Evolutionary conservation across 2,797 vertebrate genomes (phyloP), one percentile per base, ranked within the genome.

Genomic region (Neopelma chrysocephalum): DNA sequence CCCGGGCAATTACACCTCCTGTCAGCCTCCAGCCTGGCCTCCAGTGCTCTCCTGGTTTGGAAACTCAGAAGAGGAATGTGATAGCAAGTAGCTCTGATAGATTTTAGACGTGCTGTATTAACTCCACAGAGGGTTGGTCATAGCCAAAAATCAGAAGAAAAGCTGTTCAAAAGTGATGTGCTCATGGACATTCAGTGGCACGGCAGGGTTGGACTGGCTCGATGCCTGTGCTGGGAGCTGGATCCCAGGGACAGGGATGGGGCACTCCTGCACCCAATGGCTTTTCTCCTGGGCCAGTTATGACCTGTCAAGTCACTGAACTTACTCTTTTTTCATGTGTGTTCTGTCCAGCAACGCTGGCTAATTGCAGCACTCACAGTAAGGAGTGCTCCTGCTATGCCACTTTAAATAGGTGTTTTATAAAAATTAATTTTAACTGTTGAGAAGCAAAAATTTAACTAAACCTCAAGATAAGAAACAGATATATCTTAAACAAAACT

Each of bases 321-420:
- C 45, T 34, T 60, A 47, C 17, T 7, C 23, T 40, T 78, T 18
- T 21, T 58, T 40, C 25, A 6, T 2, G 1, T 42, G 23, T n/a
- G 2, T 32, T 69, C 18, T 57, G 53, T 64, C 53, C 48, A 8
- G 1, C 0, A 1, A 42, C 50, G 29, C 47, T 43, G 77, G 36
- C n/a, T 53, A 22, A 29, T 2, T 23, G 56, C 27, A 78, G 16
- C n/a, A 12, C 9, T 48, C 43, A 20, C 69, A 64, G 26, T 3
- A 23, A 60, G 43, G 21, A 51, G 10, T 26, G 21, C 7, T 50
- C 18, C 27, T 69, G 14, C 68, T 51, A 0, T 47, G 21, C 21
- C 15, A n/a, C 51, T 54, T 31, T 7, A 57, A 25, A 21, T 4
- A 4, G 25, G 16, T 18, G 25, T 29, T 71, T 38, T 43, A 12